These are phyloP conservation scores for Lagodon rhomboides DNA, from an alignment of 2,797 vertebrate genomes.

Conservation along the genomic window DNA sequence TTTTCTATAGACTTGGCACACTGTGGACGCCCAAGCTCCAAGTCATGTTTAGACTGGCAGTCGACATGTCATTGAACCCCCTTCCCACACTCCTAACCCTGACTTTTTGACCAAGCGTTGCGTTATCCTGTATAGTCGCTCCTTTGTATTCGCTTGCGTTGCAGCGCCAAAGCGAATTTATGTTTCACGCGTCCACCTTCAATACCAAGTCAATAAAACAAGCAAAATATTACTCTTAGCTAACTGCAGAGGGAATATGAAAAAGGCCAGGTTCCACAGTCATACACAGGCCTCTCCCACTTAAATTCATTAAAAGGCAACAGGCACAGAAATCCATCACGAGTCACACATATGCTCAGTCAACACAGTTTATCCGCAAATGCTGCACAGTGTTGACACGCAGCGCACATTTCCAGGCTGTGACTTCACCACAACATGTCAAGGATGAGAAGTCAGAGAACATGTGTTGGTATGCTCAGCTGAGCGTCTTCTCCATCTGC, in stretches of 20 bases:
- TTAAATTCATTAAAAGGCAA: conserved; percentile 31
- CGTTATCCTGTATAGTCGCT: conserved; percentile 53
- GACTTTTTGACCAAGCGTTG: conserved; percentile 60
- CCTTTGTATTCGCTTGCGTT: conserved; percentile 55
- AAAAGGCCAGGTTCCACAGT: conserved; percentile 31
- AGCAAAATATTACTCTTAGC: conserved; percentile 19
- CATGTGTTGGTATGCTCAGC: conserved; percentile 66
- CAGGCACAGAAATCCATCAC: conserved; percentile 42
- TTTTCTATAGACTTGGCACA: conserved; percentile 80
- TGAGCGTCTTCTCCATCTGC: conserved; percentile 68
- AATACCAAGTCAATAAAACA: conserved; percentile 41
- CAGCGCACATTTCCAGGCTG: conserved; percentile 43
- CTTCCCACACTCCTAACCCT: conserved; percentile 60
- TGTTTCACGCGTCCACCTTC: conserved; percentile 47
- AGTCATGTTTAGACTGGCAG: conserved; percentile 85
- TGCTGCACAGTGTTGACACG: conserved; percentile 32
- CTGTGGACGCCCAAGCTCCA: conserved; percentile 64
- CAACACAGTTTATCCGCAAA: conserved; percentile 43
- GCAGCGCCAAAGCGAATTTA: conserved; percentile 39
- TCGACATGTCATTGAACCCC: conserved; percentile 76
- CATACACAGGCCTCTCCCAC: conserved; percentile 8
- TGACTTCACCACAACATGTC: conserved; percentile 68
- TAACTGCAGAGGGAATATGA: conserved; percentile 23
- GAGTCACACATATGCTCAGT: conserved; percentile 29
- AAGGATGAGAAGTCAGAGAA: conserved; percentile 62